These are phyloP conservation scores for Mastigias papua DNA, from an alignment of 30 jellyfish, hydroid and myxozoan species.

Conservation along the genomic window DNA sequence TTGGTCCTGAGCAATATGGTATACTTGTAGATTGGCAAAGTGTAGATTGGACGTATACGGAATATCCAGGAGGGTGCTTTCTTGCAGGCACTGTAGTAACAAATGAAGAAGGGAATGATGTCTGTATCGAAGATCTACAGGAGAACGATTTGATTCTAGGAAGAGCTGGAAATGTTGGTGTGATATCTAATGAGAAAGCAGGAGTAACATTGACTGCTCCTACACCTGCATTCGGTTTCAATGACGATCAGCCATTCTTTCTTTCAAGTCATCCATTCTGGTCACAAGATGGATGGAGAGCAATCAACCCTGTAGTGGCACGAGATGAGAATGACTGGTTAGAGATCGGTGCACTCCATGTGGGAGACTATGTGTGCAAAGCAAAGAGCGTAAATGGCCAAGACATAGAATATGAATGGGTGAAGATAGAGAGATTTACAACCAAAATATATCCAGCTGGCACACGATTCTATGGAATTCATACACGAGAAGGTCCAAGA, in stretches of 20 bases:
- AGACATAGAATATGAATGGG: constrained; percentile 48
- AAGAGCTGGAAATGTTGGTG: constrained; percentile 20
- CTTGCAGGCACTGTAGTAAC: constrained; percentile 26
- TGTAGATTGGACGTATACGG: background rate
- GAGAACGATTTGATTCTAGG: constrained; percentile 37
- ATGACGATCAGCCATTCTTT: constrained; percentile 47
- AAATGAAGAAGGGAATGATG: background rate
- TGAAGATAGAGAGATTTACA: background rate
- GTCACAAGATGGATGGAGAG: constrained; percentile 79
- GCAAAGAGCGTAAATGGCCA: background rate
- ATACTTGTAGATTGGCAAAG: background rate
- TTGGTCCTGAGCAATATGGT: constrained; percentile 20
- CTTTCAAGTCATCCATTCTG: constrained; percentile 65
- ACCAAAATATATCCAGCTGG: constrained; percentile 34
- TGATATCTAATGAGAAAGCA: constrained; percentile 38
- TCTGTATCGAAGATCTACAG: constrained; percentile 20
- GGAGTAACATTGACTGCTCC: background rate
- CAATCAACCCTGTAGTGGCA: constrained; percentile 53
- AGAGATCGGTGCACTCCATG: constrained; percentile 46
- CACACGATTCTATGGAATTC: constrained; percentile 43
- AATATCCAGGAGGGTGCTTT: constrained; percentile 21
- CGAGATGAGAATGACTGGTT: constrained; percentile 47
- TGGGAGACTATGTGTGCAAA: constrained; percentile 61
- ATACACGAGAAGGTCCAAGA: constrained; percentile 70
- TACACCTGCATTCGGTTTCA: constrained; percentile 50